Evolutionary conservation across 2,113 vertebrate genomes (phyloP).

Genomic region (Chlorodrepanis virens): DNA sequence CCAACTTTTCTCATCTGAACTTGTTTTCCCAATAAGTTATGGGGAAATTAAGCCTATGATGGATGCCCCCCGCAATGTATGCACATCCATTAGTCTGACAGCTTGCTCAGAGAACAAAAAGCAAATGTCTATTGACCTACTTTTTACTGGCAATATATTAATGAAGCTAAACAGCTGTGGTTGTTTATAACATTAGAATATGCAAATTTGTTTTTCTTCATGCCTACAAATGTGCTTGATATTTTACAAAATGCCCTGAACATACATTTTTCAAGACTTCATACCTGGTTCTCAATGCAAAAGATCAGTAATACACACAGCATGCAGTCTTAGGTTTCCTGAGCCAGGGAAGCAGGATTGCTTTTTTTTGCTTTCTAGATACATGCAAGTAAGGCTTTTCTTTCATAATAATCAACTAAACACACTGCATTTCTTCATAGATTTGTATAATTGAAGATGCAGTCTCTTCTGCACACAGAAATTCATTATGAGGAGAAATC

Average conservation of each 20-base stretch:
- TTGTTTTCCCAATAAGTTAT: neutral
- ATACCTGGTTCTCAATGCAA: neutral
- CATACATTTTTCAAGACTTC: neutral
- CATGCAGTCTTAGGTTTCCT: neutral
- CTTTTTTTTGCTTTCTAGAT: neutral
- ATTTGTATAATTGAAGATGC: neutral
- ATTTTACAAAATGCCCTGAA: neutral
- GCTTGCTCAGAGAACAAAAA: neutral
- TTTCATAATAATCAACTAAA: neutral
- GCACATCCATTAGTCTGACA: neutral
- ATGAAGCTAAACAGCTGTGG: neutral
- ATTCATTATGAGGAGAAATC: neutral
- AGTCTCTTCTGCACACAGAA: neutral
- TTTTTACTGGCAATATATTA: constrained; percentile 13
- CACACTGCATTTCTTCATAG: neutral
- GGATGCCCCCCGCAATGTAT: neutral
- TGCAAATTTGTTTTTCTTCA: neutral
- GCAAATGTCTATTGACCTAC: constrained; percentile 25
- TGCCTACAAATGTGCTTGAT: neutral
- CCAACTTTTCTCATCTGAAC: neutral
- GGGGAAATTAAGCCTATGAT: neutral
- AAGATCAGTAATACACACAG: neutral
- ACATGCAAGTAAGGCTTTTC: neutral
- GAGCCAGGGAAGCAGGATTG: neutral
- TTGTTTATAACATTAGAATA: neutral